Evolutionary conservation across 2,113 vertebrate genomes (phyloP).

Genomic region (Corythaixoides concolor): DNA sequence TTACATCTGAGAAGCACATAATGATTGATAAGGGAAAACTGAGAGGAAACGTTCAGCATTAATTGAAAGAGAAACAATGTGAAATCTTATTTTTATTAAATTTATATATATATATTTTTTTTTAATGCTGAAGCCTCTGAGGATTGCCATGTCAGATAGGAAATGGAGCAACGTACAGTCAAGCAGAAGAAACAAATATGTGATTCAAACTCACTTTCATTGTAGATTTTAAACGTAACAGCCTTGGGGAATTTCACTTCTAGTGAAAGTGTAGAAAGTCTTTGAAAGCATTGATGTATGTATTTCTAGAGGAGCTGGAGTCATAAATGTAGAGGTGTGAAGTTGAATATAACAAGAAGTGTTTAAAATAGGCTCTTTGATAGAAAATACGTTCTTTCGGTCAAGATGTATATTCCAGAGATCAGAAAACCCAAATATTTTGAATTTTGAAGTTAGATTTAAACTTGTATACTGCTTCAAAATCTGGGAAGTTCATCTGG

Average conservation of each 20-base stretch:
- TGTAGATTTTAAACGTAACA: neutral
- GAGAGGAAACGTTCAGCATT: neutral
- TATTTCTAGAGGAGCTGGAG: neutral
- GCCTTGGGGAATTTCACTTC: constrained; percentile 35
- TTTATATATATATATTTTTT: neutral
- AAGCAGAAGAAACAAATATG: constrained; percentile 12
- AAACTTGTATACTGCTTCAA: neutral
- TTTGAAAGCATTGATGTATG: neutral
- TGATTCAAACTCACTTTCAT: constrained; percentile 3
- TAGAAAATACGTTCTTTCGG: neutral
- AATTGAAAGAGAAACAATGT: neutral
- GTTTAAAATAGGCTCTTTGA: neutral
- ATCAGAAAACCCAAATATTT: neutral
- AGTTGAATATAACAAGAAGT: neutral
- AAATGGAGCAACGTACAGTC: constrained; percentile 43
- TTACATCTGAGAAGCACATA: neutral
- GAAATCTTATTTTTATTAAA: neutral
- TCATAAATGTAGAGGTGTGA: neutral
- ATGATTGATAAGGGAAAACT: neutral
- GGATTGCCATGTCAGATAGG: constrained; percentile 39
- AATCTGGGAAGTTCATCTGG: neutral
- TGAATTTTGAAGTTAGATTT: neutral
- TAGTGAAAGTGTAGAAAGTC: constrained; percentile 42
- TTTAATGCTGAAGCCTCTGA: neutral
- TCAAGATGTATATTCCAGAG: neutral